Evolutionary conservation across 2,888 invertebrate species (phyloP).

Genomic region (Thymelicus acteon): DNA sequence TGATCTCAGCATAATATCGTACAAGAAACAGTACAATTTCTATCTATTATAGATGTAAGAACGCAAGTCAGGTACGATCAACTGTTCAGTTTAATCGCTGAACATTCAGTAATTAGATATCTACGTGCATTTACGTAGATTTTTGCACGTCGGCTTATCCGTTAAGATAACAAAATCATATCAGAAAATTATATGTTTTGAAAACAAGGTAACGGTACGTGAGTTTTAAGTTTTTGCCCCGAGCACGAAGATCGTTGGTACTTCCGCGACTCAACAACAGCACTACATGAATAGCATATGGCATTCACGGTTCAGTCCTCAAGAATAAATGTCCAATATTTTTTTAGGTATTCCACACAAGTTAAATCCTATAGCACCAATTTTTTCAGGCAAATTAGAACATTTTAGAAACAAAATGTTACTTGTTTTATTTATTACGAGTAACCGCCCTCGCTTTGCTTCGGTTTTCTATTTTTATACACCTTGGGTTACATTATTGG

Average conservation of each 20-base stretch:
- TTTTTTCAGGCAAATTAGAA: too few relatives aligned
- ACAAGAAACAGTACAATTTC: not conserved
- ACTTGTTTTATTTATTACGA: too few relatives aligned
- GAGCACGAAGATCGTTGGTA: conserved; percentile 52
- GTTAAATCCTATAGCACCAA: not conserved
- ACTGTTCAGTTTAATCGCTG: conserved; percentile 1
- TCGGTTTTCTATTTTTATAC: too few relatives aligned
- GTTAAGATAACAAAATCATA: conserved; percentile 34
- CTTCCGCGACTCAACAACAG: conserved; percentile 54
- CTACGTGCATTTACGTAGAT: conserved; percentile 31
- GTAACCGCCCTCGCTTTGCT: too few relatives aligned
- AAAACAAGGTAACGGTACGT: conserved; percentile 54
- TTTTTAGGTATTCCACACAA: not conserved
- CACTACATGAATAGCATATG: not conserved
- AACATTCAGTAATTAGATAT: conserved; percentile 2
- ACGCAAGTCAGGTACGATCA: not conserved
- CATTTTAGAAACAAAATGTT: too few relatives aligned
- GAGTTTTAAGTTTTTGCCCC: conserved; percentile 51
- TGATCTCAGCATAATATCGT: too few relatives aligned
- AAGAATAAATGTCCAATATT: not conserved
- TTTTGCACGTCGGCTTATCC: conserved; percentile 33
- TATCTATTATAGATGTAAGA: not conserved
- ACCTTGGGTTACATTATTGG: too few relatives aligned
- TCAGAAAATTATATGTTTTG: conserved; percentile 42
- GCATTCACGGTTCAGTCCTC: conserved; percentile 1